Conservation (phyloP, 2,888 invertebrate genomes). For the Habrosyne pyritoides region DNA sequence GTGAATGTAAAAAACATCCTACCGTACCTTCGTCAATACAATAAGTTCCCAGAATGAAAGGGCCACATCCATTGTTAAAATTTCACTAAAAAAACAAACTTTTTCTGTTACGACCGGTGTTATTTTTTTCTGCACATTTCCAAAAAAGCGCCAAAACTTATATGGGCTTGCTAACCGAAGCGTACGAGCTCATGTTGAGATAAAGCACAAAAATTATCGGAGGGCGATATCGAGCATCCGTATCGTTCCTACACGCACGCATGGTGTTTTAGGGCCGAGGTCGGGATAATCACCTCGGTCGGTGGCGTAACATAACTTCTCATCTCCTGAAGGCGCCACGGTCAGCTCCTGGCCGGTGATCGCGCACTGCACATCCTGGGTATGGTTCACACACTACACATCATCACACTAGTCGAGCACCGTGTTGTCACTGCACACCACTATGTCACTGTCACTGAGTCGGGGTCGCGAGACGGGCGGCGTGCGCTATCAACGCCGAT, state of each 20-base stretch:
- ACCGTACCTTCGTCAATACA: constrained; percentile 51
- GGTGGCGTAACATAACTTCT: constrained; percentile 80
- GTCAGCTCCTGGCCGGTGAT: constrained; percentile 71
- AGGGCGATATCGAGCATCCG: constrained; percentile 37
- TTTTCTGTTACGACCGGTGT: constrained; percentile 40
- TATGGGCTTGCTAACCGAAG: constrained; percentile 64
- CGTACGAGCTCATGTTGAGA: constrained; percentile 45
- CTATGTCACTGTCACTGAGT: constrained; percentile 55
- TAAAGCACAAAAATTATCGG: constrained; percentile 39
- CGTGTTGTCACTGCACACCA: constrained; percentile 53
- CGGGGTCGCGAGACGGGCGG: constrained; percentile 46
- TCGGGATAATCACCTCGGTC: constrained; percentile 82
- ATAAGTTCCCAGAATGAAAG: constrained; percentile 57
- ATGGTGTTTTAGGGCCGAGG: constrained; percentile 69
- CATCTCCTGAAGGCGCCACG: constrained; percentile 70
- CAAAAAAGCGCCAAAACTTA: constrained; percentile 60
- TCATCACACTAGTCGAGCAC: constrained; percentile 33
- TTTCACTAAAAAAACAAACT: constrained; percentile 49
- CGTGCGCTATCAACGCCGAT: constrained; percentile 76
- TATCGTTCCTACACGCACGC: constrained; percentile 65
- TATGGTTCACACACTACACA: constrained; percentile 64
- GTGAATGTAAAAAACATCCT: constrained; percentile 43
- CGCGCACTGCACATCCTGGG: constrained; percentile 67
- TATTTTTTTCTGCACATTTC: constrained; percentile 46
- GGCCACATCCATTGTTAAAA: constrained; percentile 69